These are phyloP conservation scores for Laspeyria flexula DNA, from an alignment of 2,888 invertebrate species.

Conservation along the genomic window DNA sequence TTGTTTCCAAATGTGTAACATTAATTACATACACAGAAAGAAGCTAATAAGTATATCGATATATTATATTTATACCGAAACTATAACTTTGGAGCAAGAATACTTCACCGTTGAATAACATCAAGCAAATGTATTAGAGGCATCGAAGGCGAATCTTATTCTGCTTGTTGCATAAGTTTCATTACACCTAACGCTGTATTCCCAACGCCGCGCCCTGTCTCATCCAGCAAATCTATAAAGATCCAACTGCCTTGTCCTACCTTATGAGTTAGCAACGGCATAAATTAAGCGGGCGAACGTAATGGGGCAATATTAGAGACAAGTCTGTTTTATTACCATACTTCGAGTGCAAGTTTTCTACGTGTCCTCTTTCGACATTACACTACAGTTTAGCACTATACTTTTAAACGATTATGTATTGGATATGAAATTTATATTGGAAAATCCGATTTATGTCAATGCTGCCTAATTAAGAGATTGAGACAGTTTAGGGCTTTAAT, in stretches of 20 bases:
- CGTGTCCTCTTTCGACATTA: constrained; percentile 42
- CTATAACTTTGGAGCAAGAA: too few species aligned
- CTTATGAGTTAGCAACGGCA: constrained; percentile 81
- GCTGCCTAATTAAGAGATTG: too few species aligned
- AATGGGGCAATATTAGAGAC: constrained; percentile 83
- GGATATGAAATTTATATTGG: constrained; percentile 8
- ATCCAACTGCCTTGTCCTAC: constrained; percentile 64
- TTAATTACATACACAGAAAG: too few species aligned
- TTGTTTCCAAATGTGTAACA: too few species aligned
- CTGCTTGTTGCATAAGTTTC: too few species aligned
- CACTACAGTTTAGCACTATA: constrained; percentile 35
- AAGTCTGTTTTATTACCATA: constrained; percentile 80
- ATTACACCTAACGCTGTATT: too few species aligned
- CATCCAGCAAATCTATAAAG: constrained; percentile 51
- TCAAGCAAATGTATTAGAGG: too few species aligned
- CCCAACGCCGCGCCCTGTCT: constrained; percentile 8
- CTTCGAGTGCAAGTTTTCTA: constrained; percentile 65
- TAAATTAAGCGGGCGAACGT: constrained; percentile 80
- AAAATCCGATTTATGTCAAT: not conserved
- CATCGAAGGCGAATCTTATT: too few species aligned
- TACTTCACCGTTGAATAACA: too few species aligned
- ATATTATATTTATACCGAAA: too few species aligned
- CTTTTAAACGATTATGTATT: constrained; percentile 42
- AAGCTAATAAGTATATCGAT: too few species aligned
- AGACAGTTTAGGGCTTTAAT: too few species aligned